phyloP scores from a whole-genome alignment of 2,113 vertebrate species.

The Plotosus lineatus region DNA sequence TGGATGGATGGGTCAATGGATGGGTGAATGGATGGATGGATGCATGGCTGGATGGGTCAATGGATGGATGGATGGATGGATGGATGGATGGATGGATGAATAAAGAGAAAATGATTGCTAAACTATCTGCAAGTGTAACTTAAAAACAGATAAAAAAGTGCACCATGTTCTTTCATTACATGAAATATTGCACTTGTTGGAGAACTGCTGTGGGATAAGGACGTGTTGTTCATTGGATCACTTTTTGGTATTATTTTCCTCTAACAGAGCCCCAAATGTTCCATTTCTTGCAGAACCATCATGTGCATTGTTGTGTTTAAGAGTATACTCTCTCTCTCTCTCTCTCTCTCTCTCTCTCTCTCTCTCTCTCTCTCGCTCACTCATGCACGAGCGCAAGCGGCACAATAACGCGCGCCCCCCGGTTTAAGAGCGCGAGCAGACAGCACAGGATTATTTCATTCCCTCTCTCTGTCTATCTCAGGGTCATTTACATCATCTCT shows the following conservation, averaged over 20 bases:
- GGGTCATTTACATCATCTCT: not conserved
- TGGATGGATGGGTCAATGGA: too few species aligned
- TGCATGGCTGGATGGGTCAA: too few species aligned
- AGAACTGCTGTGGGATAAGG: not conserved
- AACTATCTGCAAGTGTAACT: too few species aligned
- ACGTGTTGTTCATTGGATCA: not conserved
- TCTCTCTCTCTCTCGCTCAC: not conserved
- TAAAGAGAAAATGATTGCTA: too few species aligned
- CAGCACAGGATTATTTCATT: not conserved
- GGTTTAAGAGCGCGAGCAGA: conserved; percentile 1
- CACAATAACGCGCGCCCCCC: too few species aligned
- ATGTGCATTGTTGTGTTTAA: not conserved
- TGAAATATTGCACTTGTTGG: not conserved
- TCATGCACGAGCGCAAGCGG: not conserved
- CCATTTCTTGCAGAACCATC: not conserved
- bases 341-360: not conserved
- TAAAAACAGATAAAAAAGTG: not conserved
- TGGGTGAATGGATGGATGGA: too few species aligned
- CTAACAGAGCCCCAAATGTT: not conserved
- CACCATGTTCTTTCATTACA: not conserved
- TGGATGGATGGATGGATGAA: too few species aligned
- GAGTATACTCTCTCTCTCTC: not conserved
- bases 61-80: too few species aligned
- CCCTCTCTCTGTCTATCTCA: not conserved
- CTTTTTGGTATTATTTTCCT: not conserved